These are phyloP conservation scores for Microchirus variegatus DNA, from an alignment of 2,797 vertebrate genomes.

Conservation along the genomic window DNA sequence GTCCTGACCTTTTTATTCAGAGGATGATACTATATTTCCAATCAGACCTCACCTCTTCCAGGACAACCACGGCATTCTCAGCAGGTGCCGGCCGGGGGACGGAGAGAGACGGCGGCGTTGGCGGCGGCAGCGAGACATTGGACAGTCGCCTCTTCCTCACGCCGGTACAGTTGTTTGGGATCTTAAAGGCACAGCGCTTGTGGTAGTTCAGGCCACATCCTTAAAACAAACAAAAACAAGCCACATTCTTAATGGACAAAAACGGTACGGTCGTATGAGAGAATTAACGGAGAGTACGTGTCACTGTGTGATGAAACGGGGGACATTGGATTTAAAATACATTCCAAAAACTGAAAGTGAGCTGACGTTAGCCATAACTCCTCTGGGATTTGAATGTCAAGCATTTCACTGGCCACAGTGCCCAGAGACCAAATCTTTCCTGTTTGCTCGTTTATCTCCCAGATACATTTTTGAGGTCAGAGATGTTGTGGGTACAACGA, in stretches of 20 bases:
- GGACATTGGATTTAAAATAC: too few species aligned
- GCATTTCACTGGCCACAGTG: conserved; percentile 31
- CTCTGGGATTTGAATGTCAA: conserved; percentile 53
- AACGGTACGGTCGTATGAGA: neutral
- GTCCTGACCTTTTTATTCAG: neutral
- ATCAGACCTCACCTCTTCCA: conserved; percentile 86
- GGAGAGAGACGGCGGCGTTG: conserved; percentile 88
- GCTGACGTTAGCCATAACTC: conserved; percentile 25
- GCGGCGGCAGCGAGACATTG: conserved; percentile 91
- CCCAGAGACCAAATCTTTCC: conserved; percentile 21
- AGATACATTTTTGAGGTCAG: conserved; percentile 40
- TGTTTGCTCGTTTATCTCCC: conserved; percentile 22
- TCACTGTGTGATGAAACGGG: conserved; percentile 21
- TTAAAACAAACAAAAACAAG: conserved; percentile 67
- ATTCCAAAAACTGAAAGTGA: conserved; percentile 29
- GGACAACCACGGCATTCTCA: conserved; percentile 82
- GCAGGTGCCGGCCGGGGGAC: conserved; percentile 85
- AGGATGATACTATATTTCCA: neutral
- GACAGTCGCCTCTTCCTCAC: conserved; percentile 93
- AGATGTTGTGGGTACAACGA: neutral
- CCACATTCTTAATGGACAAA: conserved; percentile 37
- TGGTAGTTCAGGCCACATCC: conserved; percentile 98
- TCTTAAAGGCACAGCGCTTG: conserved; percentile 98
- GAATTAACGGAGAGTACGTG: conserved; percentile 11
- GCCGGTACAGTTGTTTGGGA: conserved; percentile 97